Percentiles rank a stretch among this genome's conserved stretches.
Evolutionary conservation across 1,140 invertebrate species (phyloP).

Genomic region (Ceratoteleas bidentatus): DNA sequence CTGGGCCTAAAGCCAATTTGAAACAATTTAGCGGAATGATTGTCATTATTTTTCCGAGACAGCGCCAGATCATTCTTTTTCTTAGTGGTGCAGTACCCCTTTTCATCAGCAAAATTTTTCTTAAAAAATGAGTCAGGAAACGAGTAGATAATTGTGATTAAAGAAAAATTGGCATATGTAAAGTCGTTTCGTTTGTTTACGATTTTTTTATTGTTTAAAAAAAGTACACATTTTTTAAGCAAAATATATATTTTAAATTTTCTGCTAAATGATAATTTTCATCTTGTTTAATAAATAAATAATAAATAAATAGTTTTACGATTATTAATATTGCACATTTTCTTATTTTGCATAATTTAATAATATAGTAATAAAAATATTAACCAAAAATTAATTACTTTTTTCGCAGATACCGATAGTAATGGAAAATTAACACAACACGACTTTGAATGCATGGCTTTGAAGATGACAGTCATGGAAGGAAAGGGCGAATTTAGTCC

Average conservation of each 20-base stretch:
- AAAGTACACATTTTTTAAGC: no score
- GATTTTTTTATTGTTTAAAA: no score
- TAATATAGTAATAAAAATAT: not conserved
- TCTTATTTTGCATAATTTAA: not conserved
- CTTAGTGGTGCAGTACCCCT: conserved; percentile 7
- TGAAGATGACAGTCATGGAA: conserved; percentile 89
- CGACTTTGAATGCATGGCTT: conserved; percentile 90
- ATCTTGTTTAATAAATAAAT: not conserved
- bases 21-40: conserved; percentile 16
- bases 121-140: no score
- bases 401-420: conserved; percentile 88
- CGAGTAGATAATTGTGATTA: conserved; percentile 35
- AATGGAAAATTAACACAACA: conserved; percentile 90
- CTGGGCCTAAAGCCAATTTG: conserved; percentile 59
- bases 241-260: no score
- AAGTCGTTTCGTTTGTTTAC: no score
- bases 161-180: no score
- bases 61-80: conserved; percentile 29
- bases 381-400: not conserved
- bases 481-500: conserved; percentile 89
- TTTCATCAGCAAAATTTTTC: conserved; percentile 32
- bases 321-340: not conserved
- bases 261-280: not conserved
- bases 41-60: conserved; percentile 45
- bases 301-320: no score